A percentile compares a stretch with the other conserved stretches of the same genome.
Evolutionary conservation across 2,797 vertebrate species (phyloP).

Genomic region (Tiaroga cobitis): DNA sequence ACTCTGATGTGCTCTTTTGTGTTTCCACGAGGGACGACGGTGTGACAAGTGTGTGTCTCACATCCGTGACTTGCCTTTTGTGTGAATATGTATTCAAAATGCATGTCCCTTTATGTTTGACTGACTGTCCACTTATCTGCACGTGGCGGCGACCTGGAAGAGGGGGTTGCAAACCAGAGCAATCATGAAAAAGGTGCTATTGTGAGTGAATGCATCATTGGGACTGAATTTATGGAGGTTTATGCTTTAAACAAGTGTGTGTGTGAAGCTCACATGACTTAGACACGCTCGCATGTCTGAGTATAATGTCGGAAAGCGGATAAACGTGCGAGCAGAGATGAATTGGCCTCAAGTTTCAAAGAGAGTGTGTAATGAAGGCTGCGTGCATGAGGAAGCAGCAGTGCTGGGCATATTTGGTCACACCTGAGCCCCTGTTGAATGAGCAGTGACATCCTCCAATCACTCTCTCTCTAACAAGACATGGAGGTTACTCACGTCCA

Average conservation of each 20-base stretch:
- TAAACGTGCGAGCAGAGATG: conserved; percentile 9
- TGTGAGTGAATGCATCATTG: conserved; percentile 29
- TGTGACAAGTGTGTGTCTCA: conserved; percentile 32
- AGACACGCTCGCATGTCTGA: not conserved
- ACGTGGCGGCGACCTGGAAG: conserved; percentile 51
- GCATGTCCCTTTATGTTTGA: conserved; percentile 53
- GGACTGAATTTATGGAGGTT: conserved; percentile 11
- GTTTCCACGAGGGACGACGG: conserved; percentile 29
- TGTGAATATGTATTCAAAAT: conserved; percentile 47
- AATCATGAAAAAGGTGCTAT: conserved; percentile 40
- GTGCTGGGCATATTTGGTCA: conserved; percentile 28
- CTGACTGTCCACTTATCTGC: conserved; percentile 51
- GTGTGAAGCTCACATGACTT: conserved; percentile 16
- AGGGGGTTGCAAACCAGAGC: conserved; percentile 27
- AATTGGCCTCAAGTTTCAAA: conserved; percentile 44
- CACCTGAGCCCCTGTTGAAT: conserved; percentile 55
- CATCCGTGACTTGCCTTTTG: conserved; percentile 47
- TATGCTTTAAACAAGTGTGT: conserved; percentile 9
- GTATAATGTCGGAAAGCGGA: conserved; percentile 11
- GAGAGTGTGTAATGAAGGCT: conserved; percentile 38
- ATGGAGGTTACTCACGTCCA: conserved; percentile 14
- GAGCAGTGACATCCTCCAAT: conserved; percentile 39
- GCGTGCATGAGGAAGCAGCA: conserved; percentile 25
- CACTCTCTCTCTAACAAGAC: conserved; percentile 20
- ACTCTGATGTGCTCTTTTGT: conserved; percentile 43